These are phyloP conservation scores for Chloroclystis v-ata DNA, from an alignment of 2,888 invertebrate genomes.

Conservation along the genomic window DNA sequence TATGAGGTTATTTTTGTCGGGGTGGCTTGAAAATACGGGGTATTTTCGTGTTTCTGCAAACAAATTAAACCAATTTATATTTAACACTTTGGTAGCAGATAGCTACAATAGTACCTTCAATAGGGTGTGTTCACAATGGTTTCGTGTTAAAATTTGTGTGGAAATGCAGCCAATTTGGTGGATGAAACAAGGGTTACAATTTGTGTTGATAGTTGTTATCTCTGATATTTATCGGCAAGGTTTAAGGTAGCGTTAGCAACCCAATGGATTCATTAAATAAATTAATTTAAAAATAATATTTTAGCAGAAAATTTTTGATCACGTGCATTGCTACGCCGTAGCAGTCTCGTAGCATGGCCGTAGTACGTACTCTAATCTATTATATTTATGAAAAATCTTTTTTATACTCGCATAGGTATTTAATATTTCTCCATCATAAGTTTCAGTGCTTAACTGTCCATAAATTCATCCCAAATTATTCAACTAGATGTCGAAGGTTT, in stretches of 20 bases:
- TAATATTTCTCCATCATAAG: no score
- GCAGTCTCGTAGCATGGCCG: constrained; percentile 14
- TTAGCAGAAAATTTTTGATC: neutral
- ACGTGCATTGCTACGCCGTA: constrained; percentile 21
- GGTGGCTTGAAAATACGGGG: constrained; percentile 15
- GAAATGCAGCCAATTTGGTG: constrained; percentile 72
- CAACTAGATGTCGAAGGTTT: no score
- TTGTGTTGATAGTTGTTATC: constrained; percentile 71
- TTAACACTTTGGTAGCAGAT: constrained; percentile 29
- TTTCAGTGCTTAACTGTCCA: no score
- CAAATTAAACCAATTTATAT: constrained; percentile 30
- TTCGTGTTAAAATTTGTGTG: constrained; percentile 63
- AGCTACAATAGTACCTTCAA: constrained; percentile 40
- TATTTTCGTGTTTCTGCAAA: constrained; percentile 18
- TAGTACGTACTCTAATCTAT: constrained; percentile 14
- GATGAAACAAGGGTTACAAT: constrained; percentile 70
- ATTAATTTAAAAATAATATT: neutral
- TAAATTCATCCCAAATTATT: no score
- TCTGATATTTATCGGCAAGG: constrained; percentile 55
- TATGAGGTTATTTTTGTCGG: constrained; percentile 16
- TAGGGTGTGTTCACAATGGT: constrained; percentile 49
- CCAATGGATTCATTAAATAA: no score
- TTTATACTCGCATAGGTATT: no score
- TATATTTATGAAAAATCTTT: no score
- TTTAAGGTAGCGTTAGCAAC: constrained; percentile 47